Base-by-base conservation (phyloP, 2,113 vertebrate species). In the Pseudopipra pipra region DNA sequence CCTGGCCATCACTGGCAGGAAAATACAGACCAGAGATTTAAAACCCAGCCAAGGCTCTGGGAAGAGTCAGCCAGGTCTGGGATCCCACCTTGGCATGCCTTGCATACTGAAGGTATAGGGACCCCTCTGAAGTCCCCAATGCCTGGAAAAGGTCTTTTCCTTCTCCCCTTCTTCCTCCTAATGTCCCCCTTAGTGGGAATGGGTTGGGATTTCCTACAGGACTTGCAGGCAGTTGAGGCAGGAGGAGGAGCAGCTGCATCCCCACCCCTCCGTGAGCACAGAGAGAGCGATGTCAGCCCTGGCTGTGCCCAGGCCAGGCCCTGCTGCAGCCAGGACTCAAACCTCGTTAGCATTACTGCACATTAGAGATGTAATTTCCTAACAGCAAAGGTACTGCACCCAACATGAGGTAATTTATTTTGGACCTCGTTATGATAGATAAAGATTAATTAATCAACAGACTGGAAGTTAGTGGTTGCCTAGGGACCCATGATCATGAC, bases 381-480 rank as follows among this genome's bases (percentile, higher is more conserved):
- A 66, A 51, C 85, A 89, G 85, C 62, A 74, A 92, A 89, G 59
- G 79, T 59, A 95, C 92, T 96, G 94, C 80, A 88, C 90, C 81
- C 93, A 89, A 74, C n/a, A 59, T 11, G 5, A 91, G 59, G 87
- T 85, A 82, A 94, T 93, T 87, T 76, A 93, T 78, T 93, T 89
- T 80, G 72, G 82, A 73, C 51, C 90, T 95, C 6, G 1, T 95
- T 96, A 92, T 86, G 92, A 95, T 74, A 59, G 83, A 86, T 93
- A 91, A 89, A 88, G 89, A 91, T 87, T 77, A 96, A 96, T 95
- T 95, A 94, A 94, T 95, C 87, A 90, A 85, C 2, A 5, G 35
- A 55, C 72, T 96, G 91, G 55, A 91, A 90, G 87, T 87, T 86
- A 96, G 93, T 94, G 51, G 82, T 88, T 96, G 91, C 90, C 95